phyloP scores from a whole-genome alignment of 2,113 vertebrate species.

The Pterocles burchelli region DNA sequence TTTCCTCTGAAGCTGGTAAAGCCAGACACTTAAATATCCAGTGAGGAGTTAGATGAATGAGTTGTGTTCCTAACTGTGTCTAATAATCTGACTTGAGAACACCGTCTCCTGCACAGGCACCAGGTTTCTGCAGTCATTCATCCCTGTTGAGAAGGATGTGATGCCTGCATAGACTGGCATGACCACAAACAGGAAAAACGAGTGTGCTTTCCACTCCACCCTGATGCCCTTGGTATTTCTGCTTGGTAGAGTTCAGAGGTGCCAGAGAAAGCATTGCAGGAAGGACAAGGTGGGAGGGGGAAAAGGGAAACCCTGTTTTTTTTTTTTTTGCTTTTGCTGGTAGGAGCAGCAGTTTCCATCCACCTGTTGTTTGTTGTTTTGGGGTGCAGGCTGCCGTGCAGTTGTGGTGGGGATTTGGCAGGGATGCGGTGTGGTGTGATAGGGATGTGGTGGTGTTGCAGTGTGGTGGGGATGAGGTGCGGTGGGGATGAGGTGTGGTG shows the following conservation, averaged over 20 bases:
- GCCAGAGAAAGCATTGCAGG: fast-evolving
- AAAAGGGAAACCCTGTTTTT: too few relatives aligned
- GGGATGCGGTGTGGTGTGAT: neutral
- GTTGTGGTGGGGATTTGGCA: neutral
- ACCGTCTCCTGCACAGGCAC: neutral
- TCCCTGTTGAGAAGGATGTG: neutral
- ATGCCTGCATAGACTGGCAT: neutral
- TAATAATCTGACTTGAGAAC: neutral
- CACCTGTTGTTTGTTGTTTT: neutral
- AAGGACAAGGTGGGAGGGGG: neutral
- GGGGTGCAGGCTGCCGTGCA: fast-evolving
- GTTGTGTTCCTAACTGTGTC: neutral
- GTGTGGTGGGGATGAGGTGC: neutral
- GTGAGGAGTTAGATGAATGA: neutral
- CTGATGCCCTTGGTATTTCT: neutral
- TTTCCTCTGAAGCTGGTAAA: neutral
- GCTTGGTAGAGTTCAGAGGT: neutral
- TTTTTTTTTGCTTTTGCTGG: neutral
- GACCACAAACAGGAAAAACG: fast-evolving
- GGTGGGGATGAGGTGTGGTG: neutral
- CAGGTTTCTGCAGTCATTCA: neutral
- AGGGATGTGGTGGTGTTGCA: neutral
- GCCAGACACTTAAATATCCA: neutral
- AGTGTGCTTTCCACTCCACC: neutral
- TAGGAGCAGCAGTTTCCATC: fast-evolving